phyloP scores from a whole-genome alignment of 37 sponge, comb jelly and placozoan genomes.

The Diacarnus erythraeanus region DNA sequence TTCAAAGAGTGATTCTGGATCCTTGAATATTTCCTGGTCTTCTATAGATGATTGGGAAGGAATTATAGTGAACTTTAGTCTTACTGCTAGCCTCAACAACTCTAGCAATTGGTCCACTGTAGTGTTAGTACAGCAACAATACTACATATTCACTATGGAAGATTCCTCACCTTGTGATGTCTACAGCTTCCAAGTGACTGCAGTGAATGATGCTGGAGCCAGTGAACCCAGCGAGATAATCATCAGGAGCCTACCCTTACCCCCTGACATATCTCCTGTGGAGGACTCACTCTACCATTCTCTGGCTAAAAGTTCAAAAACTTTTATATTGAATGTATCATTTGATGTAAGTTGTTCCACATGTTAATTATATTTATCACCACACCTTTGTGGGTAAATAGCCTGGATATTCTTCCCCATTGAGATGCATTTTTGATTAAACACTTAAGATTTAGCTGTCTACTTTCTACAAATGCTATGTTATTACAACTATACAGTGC shows the following conservation, averaged over 20 bases:
- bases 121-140: not conserved
- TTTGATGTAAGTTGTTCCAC: not conserved
- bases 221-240: not conserved
- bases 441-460: too few species aligned
- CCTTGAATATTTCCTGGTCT: not conserved
- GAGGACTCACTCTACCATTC: slow-evolving; percentile 1
- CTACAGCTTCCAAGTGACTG: not conserved
- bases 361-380: too few species aligned
- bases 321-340: not conserved
- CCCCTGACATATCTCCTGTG: not conserved
- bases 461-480: too few species aligned
- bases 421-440: too few species aligned
- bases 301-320: not conserved
- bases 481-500: too few species aligned
- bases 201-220: not conserved
- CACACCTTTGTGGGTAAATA: too few species aligned
- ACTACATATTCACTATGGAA: not conserved
- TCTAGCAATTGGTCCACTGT: not conserved
- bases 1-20: not conserved
- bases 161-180: not conserved
- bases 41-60: not conserved
- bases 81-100: not conserved
- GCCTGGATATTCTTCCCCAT: too few species aligned
- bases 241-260: not conserved
- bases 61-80: not conserved